phyloP scores from a whole-genome alignment of 2,888 invertebrate species.

The Dioctria linearis region DNA sequence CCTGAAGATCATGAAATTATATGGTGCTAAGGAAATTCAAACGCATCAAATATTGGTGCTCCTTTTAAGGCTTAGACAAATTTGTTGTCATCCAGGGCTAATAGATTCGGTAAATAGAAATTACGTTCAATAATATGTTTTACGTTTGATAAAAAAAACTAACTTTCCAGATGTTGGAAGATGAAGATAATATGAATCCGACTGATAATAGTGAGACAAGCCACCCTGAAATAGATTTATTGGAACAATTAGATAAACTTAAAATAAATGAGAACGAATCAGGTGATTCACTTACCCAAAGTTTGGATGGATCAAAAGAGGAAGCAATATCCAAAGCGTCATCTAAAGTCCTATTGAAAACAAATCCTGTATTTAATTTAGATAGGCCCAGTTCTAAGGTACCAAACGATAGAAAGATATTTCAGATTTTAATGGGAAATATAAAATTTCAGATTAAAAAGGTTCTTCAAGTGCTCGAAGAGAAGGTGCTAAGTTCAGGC shows the following conservation, averaged over 20 bases:
- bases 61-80: conserved; percentile 87
- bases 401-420: not conserved
- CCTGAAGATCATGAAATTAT: conserved; percentile 75
- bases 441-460: conserved; percentile 71
- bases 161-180: conserved; percentile 72
- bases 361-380: conserved; percentile 81
- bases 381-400: conserved; percentile 71
- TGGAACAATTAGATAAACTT: conserved; percentile 78
- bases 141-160: conserved; percentile 3
- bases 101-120: conserved; percentile 76
- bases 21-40: conserved; percentile 68
- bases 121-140: conserved; percentile 4
- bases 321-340: conserved; percentile 75
- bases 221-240: conserved; percentile 74
- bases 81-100: conserved; percentile 90
- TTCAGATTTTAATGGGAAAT: conserved; percentile 28
- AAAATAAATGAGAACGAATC: conserved; percentile 69
- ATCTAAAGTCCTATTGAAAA: conserved; percentile 76
- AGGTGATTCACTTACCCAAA: conserved; percentile 7
- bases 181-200: conserved; percentile 64
- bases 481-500: conserved; percentile 72
- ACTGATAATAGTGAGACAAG: conserved; percentile 67
- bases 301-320: conserved; percentile 66
- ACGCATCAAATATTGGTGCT: conserved; percentile 83
- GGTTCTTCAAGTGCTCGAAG: conserved; percentile 74